phyloP scores from a whole-genome alignment of 2,797 vertebrate species.

The Syngnathus acus region DNA sequence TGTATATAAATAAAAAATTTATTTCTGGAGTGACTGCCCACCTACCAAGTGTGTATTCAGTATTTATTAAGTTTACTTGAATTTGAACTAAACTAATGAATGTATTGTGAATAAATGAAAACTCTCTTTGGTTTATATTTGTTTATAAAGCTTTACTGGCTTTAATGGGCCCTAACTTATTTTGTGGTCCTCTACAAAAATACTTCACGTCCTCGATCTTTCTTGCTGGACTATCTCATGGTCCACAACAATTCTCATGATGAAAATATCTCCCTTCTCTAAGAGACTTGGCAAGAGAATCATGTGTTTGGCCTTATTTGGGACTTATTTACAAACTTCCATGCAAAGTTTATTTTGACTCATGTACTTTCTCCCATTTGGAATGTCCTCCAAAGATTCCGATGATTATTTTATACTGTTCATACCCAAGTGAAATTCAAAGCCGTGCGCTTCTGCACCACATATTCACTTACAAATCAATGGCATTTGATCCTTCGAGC shows the following conservation, averaged over 20 bases:
- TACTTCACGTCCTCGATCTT: slow-evolving; percentile 39
- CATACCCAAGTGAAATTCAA: slow-evolving; percentile 5
- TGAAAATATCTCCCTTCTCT: slow-evolving; percentile 64
- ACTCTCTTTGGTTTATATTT: not conserved
- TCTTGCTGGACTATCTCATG: slow-evolving; percentile 45
- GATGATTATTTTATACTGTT: slow-evolving; percentile 21
- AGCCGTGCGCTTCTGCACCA: slow-evolving; percentile 17
- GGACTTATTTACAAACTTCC: slow-evolving; percentile 65
- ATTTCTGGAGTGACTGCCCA: not conserved
- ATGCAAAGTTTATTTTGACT: slow-evolving; percentile 59
- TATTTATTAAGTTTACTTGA: too few relatives aligned
- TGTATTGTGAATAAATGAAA: not conserved
- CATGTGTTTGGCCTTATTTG: slow-evolving; percentile 61
- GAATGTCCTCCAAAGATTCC: slow-evolving; percentile 22
- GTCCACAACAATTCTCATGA: slow-evolving; percentile 61
- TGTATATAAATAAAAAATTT: not conserved
- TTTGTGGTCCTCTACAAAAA: slow-evolving; percentile 47
- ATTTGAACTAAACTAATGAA: not conserved
- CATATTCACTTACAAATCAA: slow-evolving; percentile 15
- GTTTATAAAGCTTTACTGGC: slow-evolving; percentile 16
- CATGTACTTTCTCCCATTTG: slow-evolving; percentile 40
- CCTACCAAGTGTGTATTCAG: too few relatives aligned
- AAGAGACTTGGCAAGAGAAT: slow-evolving; percentile 62
- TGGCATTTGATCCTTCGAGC: slow-evolving; percentile 21
- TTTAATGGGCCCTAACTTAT: slow-evolving; percentile 35